A percentile compares a stretch with the other conserved stretches of the same genome.
These are phyloP conservation scores for Calidris pugnax DNA, from an alignment of 2,113 vertebrate species.

Conservation along the genomic window DNA sequence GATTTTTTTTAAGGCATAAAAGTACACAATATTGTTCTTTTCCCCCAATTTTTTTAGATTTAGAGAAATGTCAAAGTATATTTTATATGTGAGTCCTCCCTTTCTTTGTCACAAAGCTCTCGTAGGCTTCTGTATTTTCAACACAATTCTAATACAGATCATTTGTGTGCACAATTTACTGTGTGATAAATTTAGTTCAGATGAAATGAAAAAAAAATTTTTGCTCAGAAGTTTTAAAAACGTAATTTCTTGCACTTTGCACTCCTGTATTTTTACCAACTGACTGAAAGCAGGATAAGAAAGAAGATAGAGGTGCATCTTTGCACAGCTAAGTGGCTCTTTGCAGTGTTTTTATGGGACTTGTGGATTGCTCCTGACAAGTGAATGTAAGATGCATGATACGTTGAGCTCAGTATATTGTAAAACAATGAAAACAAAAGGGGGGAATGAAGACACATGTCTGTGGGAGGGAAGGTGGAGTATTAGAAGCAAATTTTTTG, in stretches of 20 bases:
- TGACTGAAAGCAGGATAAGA: background rate
- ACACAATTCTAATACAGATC: background rate
- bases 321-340: background rate
- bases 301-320: background rate
- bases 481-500: background rate
- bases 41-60: background rate
- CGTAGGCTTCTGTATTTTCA: background rate
- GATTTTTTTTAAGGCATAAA: background rate
- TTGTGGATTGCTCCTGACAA: constrained; percentile 56
- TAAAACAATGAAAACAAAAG: background rate
- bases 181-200: background rate
- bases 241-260: background rate
- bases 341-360: background rate
- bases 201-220: background rate
- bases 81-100: background rate
- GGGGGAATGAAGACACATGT: background rate
- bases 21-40: background rate
- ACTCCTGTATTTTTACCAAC: background rate
- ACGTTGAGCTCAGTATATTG: background rate
- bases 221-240: background rate
- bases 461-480: background rate
- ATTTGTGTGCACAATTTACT: background rate
- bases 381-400: constrained; percentile 28
- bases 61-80: background rate
- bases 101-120: background rate